Evolutionary conservation across 2,888 invertebrate species (phyloP), one percentile per base, ranked within the genome.

Genomic region (Sussaba pulchella): DNA sequence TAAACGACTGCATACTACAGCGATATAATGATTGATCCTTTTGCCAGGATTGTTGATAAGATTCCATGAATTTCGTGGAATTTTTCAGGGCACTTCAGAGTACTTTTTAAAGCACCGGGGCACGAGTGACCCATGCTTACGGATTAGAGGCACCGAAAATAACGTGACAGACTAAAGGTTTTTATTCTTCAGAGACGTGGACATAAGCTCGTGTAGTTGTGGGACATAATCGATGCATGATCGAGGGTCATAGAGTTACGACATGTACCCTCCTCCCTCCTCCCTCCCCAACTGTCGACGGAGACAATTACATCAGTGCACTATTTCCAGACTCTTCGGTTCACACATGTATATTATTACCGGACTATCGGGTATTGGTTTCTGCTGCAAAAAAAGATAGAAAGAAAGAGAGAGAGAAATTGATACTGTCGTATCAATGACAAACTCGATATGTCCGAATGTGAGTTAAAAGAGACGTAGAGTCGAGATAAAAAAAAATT

Each of bases 321-420:
- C 14, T 8, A 36, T 57, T 36, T 57, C 31, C 9, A 26, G 26
- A 57, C 10, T 10, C 50, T 52, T 21, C 10, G 10, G 14, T 57
- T 57, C 54, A 14, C 54, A 57, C 54, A 57, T 36, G 54, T 57
- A 57, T 57, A 57, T 57, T 57, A 57, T 57, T 57, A 57, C 54
- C 31, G 31, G 31, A 14, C n/a, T 57, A 57, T 57, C 54, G 54
- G 1, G 31, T 57, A 57, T 57, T 57, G 17, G 54, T 57, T 57
- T 26, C 54, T 31, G 14, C 14, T 8, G 31, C 6, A n/a, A 1
- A n/a, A 43, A 43, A 43, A 43, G n/a, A n/a, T 12, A n/a, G 43
- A 26, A 26, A 14, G n/a, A 26, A n/a, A 31, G 43, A 9, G n/a
- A 43, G 43, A 1, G 54, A 9, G 54, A 31, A 14, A 57, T 57